Conservation (phyloP, 2,888 invertebrate genomes). For the Apantesis nais region DNA sequence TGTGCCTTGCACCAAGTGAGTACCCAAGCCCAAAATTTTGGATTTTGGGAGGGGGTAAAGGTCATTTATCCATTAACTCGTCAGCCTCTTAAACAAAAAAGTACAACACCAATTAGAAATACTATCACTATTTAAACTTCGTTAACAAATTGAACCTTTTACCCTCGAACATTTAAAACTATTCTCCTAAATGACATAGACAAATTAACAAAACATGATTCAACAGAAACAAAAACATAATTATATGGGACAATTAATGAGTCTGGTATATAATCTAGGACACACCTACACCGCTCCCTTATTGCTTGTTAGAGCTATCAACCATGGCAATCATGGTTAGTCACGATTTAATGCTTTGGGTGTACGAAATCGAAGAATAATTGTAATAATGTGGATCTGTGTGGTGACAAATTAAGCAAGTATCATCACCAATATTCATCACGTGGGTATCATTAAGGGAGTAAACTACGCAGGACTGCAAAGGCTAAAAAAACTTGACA, state of each 20-base stretch:
- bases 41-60: no score
- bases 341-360: neutral
- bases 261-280: constrained; percentile 34
- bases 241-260: constrained; percentile 28
- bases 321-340: neutral
- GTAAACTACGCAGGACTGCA: no score
- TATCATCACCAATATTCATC: no score
- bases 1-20: no score
- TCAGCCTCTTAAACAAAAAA: neutral
- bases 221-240: constrained; percentile 27
- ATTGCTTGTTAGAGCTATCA: constrained; percentile 9
- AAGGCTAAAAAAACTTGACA: no score
- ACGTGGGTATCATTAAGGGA: no score
- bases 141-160: constrained; percentile 28
- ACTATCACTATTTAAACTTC: constrained; percentile 13
- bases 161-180: constrained; percentile 37
- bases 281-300: constrained; percentile 39
- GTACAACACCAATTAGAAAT: neutral
- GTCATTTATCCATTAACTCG: neutral
- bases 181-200: constrained; percentile 39
- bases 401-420: no score
- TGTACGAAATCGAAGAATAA: neutral
- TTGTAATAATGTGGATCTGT: no score
- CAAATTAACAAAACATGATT: constrained; percentile 45
- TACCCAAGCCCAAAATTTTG: no score